Evolutionary conservation across 1,140 invertebrate species (phyloP).

Genomic region (Lepidostoma basale): DNA sequence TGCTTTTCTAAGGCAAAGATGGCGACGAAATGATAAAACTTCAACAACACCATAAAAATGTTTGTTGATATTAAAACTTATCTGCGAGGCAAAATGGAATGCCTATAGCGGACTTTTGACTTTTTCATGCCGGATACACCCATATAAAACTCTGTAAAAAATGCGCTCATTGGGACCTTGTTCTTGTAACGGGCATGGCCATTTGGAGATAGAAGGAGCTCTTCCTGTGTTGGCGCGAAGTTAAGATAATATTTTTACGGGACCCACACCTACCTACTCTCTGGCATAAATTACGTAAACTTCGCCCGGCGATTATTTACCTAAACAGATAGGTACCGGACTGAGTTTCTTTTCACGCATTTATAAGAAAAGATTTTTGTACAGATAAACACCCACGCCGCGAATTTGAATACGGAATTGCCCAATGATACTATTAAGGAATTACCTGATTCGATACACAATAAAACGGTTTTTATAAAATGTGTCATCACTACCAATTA

Average conservation of each 20-base stretch:
- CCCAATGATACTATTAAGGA: no score
- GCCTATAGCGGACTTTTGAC: constrained; percentile 28
- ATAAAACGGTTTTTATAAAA: no score
- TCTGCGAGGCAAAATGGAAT: constrained; percentile 26
- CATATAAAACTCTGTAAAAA: constrained; percentile 37
- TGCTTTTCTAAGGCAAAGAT: constrained; percentile 27
- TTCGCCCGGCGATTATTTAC: no score
- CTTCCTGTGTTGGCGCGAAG: constrained; percentile 32
- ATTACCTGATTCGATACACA: no score
- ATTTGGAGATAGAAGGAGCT: constrained; percentile 31
- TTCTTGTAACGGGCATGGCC: constrained; percentile 33
- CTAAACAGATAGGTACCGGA: no score
- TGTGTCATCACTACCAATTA: no score
- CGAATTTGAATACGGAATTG: no score
- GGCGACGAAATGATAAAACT: constrained; percentile 39
- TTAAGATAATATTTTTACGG: constrained; percentile 28
- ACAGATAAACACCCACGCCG: no score
- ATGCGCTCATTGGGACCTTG: constrained; percentile 23
- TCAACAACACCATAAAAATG: constrained; percentile 43
- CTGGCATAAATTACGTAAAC: no score
- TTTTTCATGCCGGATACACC: constrained; percentile 36
- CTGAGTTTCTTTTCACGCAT: no score
- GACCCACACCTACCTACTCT: no score
- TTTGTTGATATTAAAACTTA: constrained; percentile 44
- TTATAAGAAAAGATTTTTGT: no score